Evolutionary conservation across 1,140 invertebrate genomes (phyloP), one percentile per base, ranked within the genome.

Genomic region (Olivierus martensii): DNA sequence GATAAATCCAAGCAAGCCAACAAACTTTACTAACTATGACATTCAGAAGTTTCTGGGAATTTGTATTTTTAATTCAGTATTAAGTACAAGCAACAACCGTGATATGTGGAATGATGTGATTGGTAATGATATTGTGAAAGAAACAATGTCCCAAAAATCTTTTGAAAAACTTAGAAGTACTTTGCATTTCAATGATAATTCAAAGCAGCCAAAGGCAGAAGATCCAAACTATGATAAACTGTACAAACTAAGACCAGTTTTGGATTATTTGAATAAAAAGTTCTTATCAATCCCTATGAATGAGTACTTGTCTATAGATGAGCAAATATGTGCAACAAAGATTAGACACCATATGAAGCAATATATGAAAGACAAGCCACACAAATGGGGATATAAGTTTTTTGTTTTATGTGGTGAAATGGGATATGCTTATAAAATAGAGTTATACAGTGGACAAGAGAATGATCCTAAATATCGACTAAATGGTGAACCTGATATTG

Each of bases 271-370:
- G 36, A 38, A 38, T 38, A 7, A 38, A 10, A 38, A 38, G 7
- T 38, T 38, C 36, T 38, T n/a, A n/a, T 38, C 36, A 10, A 7
- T 38, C 36, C 36, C 36, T 10, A 38, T 38, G n/a, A 38, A 38
- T 38, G n/a, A 50, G 36, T 10, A n/a, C 9, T 22, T 50, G 0
- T 50, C 4, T 28, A 15, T 50, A 3, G 39, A 50, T 38, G 49
- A 50, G 19, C 49, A 50, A 42, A 50, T 50, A 37, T 42, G 39
- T 28, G 37, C 49, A 4, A 50, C 49, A 2, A 50, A 50, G 9
- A 9, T 9, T 9, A 4, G 28, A 28, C 37, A 50, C n/a, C 19
- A 42, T 21, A 6, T 50, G 19, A 41, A 43, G 28, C 37, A 42
- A 35, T 50, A 50, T n/a, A 50, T 42, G 38, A 1, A 17, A 2